A percentile compares a stretch with the other conserved stretches of the same genome.
Evolutionary conservation across 2,797 vertebrate genomes (phyloP).

Genomic region (Crenichthys baileyi): DNA sequence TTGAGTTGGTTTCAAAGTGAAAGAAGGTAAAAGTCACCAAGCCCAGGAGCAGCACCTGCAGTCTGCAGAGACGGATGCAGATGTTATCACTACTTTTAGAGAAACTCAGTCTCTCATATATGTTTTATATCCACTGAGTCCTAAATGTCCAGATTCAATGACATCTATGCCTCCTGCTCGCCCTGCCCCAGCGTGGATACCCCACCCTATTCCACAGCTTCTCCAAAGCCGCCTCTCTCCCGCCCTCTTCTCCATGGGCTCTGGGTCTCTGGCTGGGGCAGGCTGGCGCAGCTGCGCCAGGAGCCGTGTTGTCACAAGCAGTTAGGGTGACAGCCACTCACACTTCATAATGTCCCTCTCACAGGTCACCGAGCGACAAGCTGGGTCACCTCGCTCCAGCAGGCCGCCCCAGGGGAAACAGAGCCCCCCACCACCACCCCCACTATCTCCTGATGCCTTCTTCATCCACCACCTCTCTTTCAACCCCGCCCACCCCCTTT

Average conservation of each 20-base stretch:
- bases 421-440: conserved; percentile 52
- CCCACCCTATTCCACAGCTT: conserved; percentile 43
- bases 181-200: conserved; percentile 39
- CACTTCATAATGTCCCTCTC: conserved; percentile 99
- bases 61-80: neutral
- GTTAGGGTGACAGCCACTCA: conserved; percentile 97
- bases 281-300: conserved; percentile 95
- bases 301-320: conserved; percentile 94
- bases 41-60: neutral
- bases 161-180: conserved; percentile 13
- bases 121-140: neutral
- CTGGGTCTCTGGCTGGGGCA: conserved; percentile 73
- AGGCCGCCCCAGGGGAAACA: conserved; percentile 79
- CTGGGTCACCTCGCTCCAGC: conserved; percentile 92
- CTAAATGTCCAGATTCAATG: neutral
- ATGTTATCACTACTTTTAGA: neutral
- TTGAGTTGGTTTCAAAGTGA: neutral
- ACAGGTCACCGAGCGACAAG: conserved; percentile 99
- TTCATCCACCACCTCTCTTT: conserved; percentile 65
- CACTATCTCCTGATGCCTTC: conserved; percentile 22
- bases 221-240: conserved; percentile 74
- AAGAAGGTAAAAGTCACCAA: neutral
- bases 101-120: neutral
- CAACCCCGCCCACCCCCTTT: conserved; percentile 37
- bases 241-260: conserved; percentile 78